phyloP scores from a whole-genome alignment of 2,113 vertebrate genomes.

The Entomyzon cyanotis region DNA sequence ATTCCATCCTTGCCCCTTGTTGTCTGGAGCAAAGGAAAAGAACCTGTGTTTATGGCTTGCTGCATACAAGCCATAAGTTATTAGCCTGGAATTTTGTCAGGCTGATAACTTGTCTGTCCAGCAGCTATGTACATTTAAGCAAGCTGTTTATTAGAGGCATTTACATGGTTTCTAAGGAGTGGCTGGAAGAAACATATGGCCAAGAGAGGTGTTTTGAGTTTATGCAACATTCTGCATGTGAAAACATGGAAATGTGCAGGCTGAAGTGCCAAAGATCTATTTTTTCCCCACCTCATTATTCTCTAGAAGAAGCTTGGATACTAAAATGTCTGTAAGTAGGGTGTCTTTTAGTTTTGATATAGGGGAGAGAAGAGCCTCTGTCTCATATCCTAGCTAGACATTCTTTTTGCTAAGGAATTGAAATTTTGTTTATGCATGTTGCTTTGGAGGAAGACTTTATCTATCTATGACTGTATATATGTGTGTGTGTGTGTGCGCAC shows the following conservation, averaged over 20 bases:
- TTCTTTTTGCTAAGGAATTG: not conserved
- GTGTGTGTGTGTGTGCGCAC: fast-evolving
- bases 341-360: not conserved
- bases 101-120: not conserved
- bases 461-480: not conserved
- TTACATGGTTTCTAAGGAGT: not conserved
- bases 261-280: not conserved
- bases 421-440: not conserved
- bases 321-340: not conserved
- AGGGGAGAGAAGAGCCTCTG: not conserved
- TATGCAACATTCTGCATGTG: not conserved
- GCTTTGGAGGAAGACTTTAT: not conserved
- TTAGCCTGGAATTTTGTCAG: not conserved
- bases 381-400: not conserved
- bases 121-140: not conserved
- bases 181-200: not conserved
- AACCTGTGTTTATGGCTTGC: not conserved
- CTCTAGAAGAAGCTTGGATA: not conserved
- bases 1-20: not conserved
- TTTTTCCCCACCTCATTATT: not conserved
- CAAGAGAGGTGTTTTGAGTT: not conserved
- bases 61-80: not conserved
- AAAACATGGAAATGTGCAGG: not conserved
- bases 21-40: not conserved
- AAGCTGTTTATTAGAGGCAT: not conserved